phyloP scores from a whole-genome alignment of 2,113 vertebrate species.

The Psammodynastes pulverulentus region DNA sequence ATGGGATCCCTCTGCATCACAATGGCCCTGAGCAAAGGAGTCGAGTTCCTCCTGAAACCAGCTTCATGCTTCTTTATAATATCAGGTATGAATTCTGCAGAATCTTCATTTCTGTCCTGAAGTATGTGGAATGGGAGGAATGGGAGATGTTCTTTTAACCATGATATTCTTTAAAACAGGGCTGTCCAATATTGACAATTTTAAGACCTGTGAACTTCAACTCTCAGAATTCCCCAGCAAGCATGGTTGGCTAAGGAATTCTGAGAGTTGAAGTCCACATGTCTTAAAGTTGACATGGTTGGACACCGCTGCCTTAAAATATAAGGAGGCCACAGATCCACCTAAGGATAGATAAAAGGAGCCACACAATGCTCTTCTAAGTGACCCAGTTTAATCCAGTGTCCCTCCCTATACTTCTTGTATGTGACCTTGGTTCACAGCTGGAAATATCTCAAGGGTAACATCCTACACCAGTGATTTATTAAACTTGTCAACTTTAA shows the following conservation, averaged over 20 bases:
- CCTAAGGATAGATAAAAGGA: not conserved
- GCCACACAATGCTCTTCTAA: not conserved
- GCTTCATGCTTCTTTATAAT: constrained; percentile 84
- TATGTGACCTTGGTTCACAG: not conserved
- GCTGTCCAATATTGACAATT: not conserved
- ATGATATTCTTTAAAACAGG: not conserved
- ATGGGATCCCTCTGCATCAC: constrained; percentile 82
- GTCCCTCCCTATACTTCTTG: not conserved
- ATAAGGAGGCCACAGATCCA: not conserved
- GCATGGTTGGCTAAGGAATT: not conserved
- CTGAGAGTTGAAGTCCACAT: not conserved
- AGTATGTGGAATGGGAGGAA: not conserved
- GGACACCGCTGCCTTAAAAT: not conserved
- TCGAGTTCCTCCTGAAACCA: constrained; percentile 83
- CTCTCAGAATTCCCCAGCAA: no score
- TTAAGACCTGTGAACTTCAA: no score
- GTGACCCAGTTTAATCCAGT: not conserved
- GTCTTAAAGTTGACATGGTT: not conserved
- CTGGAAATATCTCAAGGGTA: not conserved
- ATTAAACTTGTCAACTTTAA: not conserved
- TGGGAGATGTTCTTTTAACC: not conserved
- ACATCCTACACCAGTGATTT: not conserved
- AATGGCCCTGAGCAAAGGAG: constrained; percentile 86
- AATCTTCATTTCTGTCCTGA: not conserved
- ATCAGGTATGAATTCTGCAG: constrained; percentile 71